These are phyloP conservation scores for Drosophila flavopinicola DNA, from an alignment of 2,888 invertebrate genomes.

Conservation along the genomic window DNA sequence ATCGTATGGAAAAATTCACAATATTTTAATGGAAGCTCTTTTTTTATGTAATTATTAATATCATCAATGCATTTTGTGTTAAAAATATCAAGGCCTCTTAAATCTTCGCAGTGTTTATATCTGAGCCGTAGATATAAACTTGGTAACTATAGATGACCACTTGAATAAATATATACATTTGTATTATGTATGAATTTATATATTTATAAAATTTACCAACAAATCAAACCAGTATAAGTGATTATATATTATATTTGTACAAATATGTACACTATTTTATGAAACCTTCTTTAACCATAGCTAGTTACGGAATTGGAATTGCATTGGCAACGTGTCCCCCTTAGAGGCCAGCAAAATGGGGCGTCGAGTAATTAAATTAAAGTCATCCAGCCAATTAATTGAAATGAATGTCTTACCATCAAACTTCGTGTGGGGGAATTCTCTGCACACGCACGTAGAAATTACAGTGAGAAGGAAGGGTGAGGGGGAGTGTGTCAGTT, in stretches of 20 bases:
- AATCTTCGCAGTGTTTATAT: too few relatives aligned
- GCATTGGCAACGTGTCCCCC: not conserved
- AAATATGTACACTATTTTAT: not conserved
- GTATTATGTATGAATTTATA: too few relatives aligned
- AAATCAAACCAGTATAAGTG: too few relatives aligned
- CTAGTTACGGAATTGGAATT: not conserved
- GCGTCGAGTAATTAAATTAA: conserved; percentile 1
- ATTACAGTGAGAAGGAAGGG: not conserved
- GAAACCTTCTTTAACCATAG: not conserved
- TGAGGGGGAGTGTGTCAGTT: not conserved
- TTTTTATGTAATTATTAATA: too few relatives aligned
- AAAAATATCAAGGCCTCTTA: too few relatives aligned
- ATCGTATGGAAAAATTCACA: too few relatives aligned
- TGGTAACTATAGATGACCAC: too few relatives aligned
- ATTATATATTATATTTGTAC: not conserved
- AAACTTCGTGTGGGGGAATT: not conserved
- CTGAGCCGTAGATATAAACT: too few relatives aligned
- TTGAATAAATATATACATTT: too few relatives aligned
- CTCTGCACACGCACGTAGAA: not conserved
- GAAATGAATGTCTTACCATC: not conserved
- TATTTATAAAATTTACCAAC: not conserved
- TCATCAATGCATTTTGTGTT: too few relatives aligned
- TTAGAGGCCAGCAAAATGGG: not conserved
- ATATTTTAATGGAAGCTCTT: too few relatives aligned
- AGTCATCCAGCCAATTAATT: conserved; percentile 2